Evolutionary conservation across 2,113 vertebrate genomes (phyloP).

Genomic region (Thymallus thymallus): DNA sequence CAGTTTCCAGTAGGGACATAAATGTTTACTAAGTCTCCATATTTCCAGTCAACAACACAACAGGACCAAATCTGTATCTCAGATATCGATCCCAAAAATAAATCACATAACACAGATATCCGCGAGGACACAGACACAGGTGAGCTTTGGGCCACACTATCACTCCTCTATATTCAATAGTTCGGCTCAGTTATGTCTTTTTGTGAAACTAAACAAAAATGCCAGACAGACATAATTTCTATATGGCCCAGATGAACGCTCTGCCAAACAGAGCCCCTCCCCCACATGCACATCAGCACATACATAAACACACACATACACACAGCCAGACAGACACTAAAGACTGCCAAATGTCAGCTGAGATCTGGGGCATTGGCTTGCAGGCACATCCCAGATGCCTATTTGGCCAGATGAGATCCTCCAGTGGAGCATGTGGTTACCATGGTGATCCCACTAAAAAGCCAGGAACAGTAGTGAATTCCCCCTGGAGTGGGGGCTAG

Average conservation of each 20-base stretch:
- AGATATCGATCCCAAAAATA: no score
- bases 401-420: constrained; percentile 20
- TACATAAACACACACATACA: not conserved
- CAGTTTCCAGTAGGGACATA: no score
- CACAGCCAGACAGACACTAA: constrained; percentile 31
- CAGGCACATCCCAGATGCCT: constrained; percentile 10
- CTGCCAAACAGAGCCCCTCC: constrained; percentile 15
- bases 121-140: not conserved
- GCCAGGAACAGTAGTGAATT: not conserved
- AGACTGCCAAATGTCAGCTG: constrained; percentile 62
- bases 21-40: no score
- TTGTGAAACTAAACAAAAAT: not conserved
- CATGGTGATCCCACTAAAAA: constrained; percentile 11
- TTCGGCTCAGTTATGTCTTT: constrained; percentile 30
- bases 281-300: constrained; percentile 10
- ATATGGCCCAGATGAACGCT: constrained; percentile 8
- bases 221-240: not conserved
- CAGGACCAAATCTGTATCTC: no score
- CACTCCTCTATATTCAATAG: not conserved
- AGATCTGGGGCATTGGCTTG: constrained; percentile 54
- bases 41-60: no score
- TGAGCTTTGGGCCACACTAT: not conserved
- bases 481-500: not conserved
- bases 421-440: constrained; percentile 7
- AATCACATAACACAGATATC: no score